These are phyloP conservation scores for Mustelus asterias DNA, from an alignment of 2,113 vertebrate species.

Conservation along the genomic window DNA sequence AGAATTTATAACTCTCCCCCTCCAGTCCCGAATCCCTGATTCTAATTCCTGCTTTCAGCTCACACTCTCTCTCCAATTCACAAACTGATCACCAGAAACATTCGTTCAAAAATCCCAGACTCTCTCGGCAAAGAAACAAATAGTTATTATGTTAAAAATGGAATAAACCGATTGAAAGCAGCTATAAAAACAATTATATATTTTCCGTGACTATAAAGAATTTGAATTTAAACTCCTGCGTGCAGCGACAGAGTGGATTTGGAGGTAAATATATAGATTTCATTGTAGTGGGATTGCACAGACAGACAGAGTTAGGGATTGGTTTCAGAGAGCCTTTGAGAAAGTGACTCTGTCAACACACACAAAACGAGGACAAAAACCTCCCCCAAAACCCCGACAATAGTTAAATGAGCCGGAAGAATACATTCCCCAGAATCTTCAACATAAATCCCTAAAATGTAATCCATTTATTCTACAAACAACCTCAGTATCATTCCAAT, in stretches of 20 bases:
- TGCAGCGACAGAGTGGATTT: neutral
- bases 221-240: too few relatives aligned
- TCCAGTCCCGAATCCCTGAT: neutral
- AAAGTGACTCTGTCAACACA: neutral
- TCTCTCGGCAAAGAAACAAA: neutral
- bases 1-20: neutral
- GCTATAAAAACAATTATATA: neutral
- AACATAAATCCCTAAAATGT: neutral
- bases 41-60: neutral
- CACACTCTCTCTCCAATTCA: too few relatives aligned
- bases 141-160: neutral
- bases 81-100: neutral
- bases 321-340: too few relatives aligned
- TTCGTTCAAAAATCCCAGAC: too few relatives aligned
- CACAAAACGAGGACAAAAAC: too few relatives aligned
- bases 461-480: neutral
- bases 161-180: neutral
- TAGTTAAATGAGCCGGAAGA: neutral
- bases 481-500: neutral
- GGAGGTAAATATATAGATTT: neutral
- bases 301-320: neutral
- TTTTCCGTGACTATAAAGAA: neutral
- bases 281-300: neutral
- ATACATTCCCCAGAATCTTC: neutral
- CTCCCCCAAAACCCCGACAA: neutral